Percentiles rank a stretch among this genome's conserved stretches.
These are phyloP conservation scores for Progne subis DNA, from an alignment of 2,113 vertebrate species.

Conservation along the genomic window DNA sequence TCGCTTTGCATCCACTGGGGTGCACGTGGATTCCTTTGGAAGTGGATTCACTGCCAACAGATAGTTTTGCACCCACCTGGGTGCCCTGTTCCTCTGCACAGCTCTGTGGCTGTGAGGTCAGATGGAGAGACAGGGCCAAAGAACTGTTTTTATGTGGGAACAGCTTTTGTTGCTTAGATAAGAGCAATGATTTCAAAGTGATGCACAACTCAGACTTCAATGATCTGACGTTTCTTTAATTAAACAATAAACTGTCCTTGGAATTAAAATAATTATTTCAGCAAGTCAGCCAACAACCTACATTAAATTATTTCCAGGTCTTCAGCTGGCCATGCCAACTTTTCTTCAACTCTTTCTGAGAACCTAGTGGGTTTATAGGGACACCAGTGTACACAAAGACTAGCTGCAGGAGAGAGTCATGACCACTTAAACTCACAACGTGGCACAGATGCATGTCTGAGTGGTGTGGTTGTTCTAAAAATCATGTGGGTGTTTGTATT, in stretches of 20 bases:
- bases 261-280: constrained; percentile 2
- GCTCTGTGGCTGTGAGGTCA: neutral
- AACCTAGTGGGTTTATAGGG: neutral
- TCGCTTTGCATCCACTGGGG: neutral
- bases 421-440: neutral
- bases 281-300: neutral
- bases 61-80: neutral
- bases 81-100: neutral
- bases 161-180: neutral
- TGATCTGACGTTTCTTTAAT: neutral
- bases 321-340: neutral
- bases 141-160: neutral
- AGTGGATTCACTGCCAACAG: neutral
- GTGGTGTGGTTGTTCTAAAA: neutral
- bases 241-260: neutral
- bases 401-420: neutral
- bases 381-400: neutral
- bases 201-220: neutral
- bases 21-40: neutral
- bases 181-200: neutral
- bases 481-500: neutral
- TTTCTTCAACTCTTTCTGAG: neutral
- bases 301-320: neutral
- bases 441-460: neutral
- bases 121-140: neutral